These are phyloP conservation scores for Ctena decussata DNA, from an alignment of 2,888 invertebrate species.

Conservation along the genomic window DNA sequence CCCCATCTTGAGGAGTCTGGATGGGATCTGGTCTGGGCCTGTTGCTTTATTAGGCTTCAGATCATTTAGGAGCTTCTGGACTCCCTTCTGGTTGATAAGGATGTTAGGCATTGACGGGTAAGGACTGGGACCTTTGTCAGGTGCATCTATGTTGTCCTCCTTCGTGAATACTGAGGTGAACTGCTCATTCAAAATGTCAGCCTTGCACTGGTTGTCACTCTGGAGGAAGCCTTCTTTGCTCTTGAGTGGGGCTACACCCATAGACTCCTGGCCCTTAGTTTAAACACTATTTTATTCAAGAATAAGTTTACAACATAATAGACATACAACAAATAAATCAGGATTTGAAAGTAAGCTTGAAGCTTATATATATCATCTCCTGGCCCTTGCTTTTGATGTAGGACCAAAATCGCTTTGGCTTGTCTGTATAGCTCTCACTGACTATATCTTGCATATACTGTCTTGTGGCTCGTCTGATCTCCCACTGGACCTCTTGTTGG, in stretches of 20 bases:
- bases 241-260: constrained; percentile 32
- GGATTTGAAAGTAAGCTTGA: too few relatives aligned
- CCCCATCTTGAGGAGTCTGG: neutral
- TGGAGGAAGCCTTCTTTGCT: constrained; percentile 36
- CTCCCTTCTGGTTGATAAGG: neutral
- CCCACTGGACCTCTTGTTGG: constrained; percentile 10
- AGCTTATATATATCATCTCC: too few relatives aligned
- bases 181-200: constrained; percentile 37
- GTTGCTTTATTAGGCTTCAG: constrained; percentile 3
- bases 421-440: neutral
- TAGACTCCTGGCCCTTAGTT: constrained; percentile 25
- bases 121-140: constrained; percentile 30
- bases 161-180: constrained; percentile 25
- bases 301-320: too few relatives aligned
- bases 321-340: too few relatives aligned
- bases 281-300: too few relatives aligned
- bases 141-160: constrained; percentile 8
- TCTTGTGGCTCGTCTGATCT: neutral
- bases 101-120: constrained; percentile 24
- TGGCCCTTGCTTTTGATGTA: constrained; percentile 36
- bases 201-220: constrained; percentile 28
- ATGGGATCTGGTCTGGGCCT: neutral
- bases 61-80: neutral
- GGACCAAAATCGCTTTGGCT: constrained; percentile 30
- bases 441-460: constrained; percentile 3